Conservation (phyloP, 2,888 invertebrate genomes). For the Didymodactylos carnosus region DNA sequence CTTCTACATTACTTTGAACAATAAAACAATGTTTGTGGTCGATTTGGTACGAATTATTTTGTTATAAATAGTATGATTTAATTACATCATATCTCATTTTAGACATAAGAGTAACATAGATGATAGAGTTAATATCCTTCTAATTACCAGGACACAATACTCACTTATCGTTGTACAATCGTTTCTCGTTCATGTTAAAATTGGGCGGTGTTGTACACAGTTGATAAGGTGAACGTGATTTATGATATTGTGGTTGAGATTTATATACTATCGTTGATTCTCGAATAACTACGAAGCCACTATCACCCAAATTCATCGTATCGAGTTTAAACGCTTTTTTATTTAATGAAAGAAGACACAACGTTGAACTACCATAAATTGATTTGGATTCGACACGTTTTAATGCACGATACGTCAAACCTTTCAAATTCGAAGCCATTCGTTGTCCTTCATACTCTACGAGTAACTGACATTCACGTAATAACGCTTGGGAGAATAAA, state of each 20-base stretch:
- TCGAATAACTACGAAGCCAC: background rate
- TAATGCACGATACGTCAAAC: background rate
- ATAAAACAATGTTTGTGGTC: too few species aligned
- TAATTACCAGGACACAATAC: too few species aligned
- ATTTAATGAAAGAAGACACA: background rate
- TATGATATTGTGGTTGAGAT: background rate
- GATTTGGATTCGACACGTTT: background rate
- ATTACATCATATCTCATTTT: too few species aligned
- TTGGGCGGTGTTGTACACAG: background rate
- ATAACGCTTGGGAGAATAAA: background rate
- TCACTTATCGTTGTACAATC: too few species aligned
- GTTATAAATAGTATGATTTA: too few species aligned
- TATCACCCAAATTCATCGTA: background rate
- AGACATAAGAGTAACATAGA: too few species aligned
- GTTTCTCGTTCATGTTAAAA: too few species aligned
- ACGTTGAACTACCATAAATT: background rate
- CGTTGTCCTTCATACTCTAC: background rate
- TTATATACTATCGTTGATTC: background rate
- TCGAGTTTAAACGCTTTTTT: background rate
- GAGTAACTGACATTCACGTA: background rate
- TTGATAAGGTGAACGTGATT: background rate
- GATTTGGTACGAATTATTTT: too few species aligned
- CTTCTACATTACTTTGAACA: too few species aligned
- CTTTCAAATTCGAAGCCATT: background rate
- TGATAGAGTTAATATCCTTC: too few species aligned